These are phyloP conservation scores for Corella eumyota DNA, from an alignment of 23 tunicate species.

Conservation along the genomic window DNA sequence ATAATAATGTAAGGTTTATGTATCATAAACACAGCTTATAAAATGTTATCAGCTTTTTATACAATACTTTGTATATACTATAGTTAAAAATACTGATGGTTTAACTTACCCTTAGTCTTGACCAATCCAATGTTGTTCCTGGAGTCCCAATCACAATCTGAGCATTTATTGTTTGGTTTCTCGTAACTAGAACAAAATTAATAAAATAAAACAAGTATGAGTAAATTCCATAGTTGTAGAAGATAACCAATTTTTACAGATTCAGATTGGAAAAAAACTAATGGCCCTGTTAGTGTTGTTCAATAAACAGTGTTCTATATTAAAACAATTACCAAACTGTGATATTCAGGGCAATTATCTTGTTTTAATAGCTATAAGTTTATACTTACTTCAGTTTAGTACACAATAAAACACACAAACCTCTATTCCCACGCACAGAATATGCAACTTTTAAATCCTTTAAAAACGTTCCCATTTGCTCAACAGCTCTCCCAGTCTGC, in stretches of 20 bases:
- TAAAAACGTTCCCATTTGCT: slow-evolving; percentile 81
- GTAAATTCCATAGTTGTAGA: not conserved
- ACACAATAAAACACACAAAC: no score
- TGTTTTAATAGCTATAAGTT: not conserved
- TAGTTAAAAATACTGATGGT: no score
- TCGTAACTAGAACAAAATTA: slow-evolving; percentile 24
- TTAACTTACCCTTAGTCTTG: slow-evolving; percentile 30
- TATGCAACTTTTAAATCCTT: slow-evolving; percentile 59
- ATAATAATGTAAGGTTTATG: no score
- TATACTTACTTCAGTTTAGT: no score
- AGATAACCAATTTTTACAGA: not conserved
- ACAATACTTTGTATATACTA: no score
- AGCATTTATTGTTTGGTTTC: slow-evolving; percentile 47
- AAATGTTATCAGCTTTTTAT: no score
- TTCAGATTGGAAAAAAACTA: not conserved
- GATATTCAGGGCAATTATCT: not conserved
- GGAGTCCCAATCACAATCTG: slow-evolving; percentile 98
- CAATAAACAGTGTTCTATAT: no score
- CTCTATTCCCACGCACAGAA: slow-evolving; percentile 77
- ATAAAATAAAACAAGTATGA: not conserved
- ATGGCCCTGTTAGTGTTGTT: no score
- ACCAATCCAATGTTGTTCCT: slow-evolving; percentile 96
- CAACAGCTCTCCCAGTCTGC: slow-evolving; percentile 94
- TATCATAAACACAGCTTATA: no score
- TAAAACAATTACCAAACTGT: no score